Evolutionary conservation across 2,113 vertebrate species (phyloP).

Genomic region (Leuciscus idus): DNA sequence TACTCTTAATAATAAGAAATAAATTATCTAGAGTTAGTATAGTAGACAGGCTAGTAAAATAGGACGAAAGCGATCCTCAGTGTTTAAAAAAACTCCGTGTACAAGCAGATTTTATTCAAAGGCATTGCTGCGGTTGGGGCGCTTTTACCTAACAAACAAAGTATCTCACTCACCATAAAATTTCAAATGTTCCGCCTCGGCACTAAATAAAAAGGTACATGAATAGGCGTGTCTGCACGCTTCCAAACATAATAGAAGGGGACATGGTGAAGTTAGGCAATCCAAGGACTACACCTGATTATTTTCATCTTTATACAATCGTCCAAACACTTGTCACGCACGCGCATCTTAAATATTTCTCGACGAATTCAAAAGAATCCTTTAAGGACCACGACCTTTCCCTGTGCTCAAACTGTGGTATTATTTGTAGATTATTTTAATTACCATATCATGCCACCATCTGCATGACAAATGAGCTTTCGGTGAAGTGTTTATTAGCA

Average conservation of each 20-base stretch:
- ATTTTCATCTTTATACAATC: constrained; percentile 38
- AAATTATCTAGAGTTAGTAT: not conserved
- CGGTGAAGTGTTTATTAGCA: constrained; percentile 69
- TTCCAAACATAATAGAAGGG: constrained; percentile 53
- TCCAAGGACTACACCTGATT: constrained; percentile 48
- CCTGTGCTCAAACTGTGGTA: not conserved
- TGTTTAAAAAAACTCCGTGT: not conserved
- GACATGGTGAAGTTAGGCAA: constrained; percentile 52
- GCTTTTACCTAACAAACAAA: constrained; percentile 52
- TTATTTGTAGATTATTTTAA: constrained; percentile 63
- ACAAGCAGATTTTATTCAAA: constrained; percentile 25
- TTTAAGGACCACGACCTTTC: not conserved
- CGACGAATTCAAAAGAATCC: not conserved
- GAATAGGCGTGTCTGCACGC: constrained; percentile 57
- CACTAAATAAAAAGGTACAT: constrained; percentile 59
- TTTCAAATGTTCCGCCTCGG: constrained; percentile 60
- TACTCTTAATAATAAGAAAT: too few species aligned
- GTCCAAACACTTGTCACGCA: constrained; percentile 25
- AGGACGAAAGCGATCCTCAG: not conserved
- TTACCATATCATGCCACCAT: constrained; percentile 61
- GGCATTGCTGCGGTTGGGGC: constrained; percentile 35
- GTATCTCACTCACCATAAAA: constrained; percentile 59
- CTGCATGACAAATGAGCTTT: constrained; percentile 70
- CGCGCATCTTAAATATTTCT: not conserved
- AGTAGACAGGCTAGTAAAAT: not conserved